Conservation (phyloP, 2,797 vertebrate genomes). For the Myotis vivesi region DNA sequence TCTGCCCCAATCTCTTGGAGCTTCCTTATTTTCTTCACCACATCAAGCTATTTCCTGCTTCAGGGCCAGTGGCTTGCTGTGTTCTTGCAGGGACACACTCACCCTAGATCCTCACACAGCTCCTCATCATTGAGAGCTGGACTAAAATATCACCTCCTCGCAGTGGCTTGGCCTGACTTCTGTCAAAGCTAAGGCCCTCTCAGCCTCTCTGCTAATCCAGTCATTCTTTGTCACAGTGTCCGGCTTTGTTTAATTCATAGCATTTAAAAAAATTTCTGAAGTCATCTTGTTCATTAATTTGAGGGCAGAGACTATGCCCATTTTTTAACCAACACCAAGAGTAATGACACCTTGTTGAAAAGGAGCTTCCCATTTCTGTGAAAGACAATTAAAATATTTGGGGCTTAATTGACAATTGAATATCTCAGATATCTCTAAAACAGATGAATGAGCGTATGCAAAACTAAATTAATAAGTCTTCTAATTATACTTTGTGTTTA, state of each 20-base stretch:
- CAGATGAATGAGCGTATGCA: background rate
- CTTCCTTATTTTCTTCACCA: background rate
- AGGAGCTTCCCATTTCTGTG: background rate
- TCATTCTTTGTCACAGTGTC: background rate
- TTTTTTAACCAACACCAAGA: background rate
- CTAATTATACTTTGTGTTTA: background rate
- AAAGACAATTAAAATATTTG: background rate
- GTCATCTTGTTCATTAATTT: background rate
- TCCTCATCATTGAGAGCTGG: background rate
- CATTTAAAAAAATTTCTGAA: background rate
- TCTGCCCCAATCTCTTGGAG: background rate
- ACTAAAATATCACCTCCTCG: background rate
- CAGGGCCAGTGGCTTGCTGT: background rate
- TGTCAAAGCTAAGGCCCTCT: background rate
- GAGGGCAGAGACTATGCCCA: background rate
- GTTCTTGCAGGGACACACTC: background rate
- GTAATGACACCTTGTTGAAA: background rate
- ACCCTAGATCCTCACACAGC: background rate
- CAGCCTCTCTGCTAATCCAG: background rate
- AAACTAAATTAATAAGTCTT: background rate
- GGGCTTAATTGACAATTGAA: background rate
- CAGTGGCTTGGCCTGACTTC: background rate
- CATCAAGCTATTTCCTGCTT: background rate
- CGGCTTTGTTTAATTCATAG: background rate
- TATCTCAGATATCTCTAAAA: constrained; percentile 10